Percentiles rank a stretch among this genome's conserved stretches.
phyloP scores from a whole-genome alignment of 2,888 invertebrate genomes.

The Andrena haemorrhoa region DNA sequence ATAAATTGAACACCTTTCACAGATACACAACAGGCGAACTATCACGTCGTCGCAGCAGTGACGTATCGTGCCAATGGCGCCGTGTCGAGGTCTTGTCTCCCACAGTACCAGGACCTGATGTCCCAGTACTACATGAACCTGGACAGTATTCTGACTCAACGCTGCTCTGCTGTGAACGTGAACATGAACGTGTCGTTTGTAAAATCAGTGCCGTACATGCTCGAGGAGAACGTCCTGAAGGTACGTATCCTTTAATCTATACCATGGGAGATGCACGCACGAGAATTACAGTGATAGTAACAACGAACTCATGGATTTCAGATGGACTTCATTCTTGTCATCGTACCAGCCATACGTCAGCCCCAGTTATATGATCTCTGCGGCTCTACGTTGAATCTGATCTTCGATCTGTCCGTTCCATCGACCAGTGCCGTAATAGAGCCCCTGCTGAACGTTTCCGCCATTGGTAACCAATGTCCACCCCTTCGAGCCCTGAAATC shows the following conservation, averaged over 20 bases:
- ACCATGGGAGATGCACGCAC: no score
- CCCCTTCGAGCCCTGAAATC: slow-evolving; percentile 95
- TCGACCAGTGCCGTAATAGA: slow-evolving; percentile 96
- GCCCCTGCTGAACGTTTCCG: slow-evolving; percentile 94
- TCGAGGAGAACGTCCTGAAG: slow-evolving; percentile 95
- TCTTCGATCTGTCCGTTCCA: slow-evolving; percentile 97
- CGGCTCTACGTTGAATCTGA: slow-evolving; percentile 96
- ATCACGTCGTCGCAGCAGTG: slow-evolving; percentile 94
- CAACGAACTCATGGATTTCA: slow-evolving; percentile 60
- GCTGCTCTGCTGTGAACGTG: slow-evolving; percentile 97
- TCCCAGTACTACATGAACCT: slow-evolving; percentile 92
- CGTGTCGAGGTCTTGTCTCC: slow-evolving; percentile 93
- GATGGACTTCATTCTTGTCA: slow-evolving; percentile 95
- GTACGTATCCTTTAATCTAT: slow-evolving; percentile 66
- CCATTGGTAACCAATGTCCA: slow-evolving; percentile 97
- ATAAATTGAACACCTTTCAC: slow-evolving; percentile 47
- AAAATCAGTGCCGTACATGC: slow-evolving; percentile 91
- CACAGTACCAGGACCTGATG: slow-evolving; percentile 93
- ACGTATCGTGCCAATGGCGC: slow-evolving; percentile 96
- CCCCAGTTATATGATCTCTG: slow-evolving; percentile 97
- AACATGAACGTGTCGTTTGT: slow-evolving; percentile 97
- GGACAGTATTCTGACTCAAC: slow-evolving; percentile 93
- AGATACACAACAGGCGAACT: slow-evolving; percentile 97
- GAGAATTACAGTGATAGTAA: not conserved
- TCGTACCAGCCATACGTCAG: slow-evolving; percentile 95